Conservation (phyloP, 2,888 invertebrate genomes). For the Andrena camellia region DNA sequence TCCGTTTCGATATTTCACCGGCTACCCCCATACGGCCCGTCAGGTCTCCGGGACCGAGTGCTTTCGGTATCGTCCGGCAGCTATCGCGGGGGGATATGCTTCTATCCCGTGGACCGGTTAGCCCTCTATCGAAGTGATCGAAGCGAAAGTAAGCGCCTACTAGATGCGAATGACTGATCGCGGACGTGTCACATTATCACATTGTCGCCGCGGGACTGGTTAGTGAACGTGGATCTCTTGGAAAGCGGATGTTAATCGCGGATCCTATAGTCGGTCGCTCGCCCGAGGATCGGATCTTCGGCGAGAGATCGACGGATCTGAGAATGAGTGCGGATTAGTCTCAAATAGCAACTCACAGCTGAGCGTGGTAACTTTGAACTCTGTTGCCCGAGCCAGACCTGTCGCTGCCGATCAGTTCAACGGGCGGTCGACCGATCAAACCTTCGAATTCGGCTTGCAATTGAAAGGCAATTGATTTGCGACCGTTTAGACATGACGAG, state of each 20-base stretch:
- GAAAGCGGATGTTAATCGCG: slow-evolving; percentile 23
- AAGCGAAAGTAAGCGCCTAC: slow-evolving; percentile 37
- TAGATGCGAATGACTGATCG: slow-evolving; percentile 31
- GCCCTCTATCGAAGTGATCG: slow-evolving; percentile 15
- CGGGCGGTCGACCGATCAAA: slow-evolving; percentile 11
- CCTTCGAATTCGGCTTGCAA: not conserved
- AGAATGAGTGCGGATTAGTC: slow-evolving; percentile 39
- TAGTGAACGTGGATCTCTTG: slow-evolving; percentile 49
- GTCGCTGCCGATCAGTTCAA: not conserved
- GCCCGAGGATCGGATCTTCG: not conserved
- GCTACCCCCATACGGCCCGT: not conserved
- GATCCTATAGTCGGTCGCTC: slow-evolving; percentile 16
- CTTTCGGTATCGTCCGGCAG: not conserved
- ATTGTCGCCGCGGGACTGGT: slow-evolving; percentile 40
- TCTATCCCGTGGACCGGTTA: not conserved
- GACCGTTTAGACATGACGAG: too few species aligned
- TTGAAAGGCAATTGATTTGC: not conserved
- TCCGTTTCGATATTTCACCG: slow-evolving; percentile 3
- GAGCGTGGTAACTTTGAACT: slow-evolving; percentile 35
- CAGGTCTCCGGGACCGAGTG: not conserved
- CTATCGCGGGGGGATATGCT: slow-evolving; percentile 1
- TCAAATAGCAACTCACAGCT: slow-evolving; percentile 17
- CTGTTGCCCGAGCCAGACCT: not conserved
- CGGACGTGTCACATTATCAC: slow-evolving; percentile 13
- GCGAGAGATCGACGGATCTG: slow-evolving; percentile 26